phyloP scores from a whole-genome alignment of 2,888 invertebrate genomes.

The Leptinotarsa juncta region DNA sequence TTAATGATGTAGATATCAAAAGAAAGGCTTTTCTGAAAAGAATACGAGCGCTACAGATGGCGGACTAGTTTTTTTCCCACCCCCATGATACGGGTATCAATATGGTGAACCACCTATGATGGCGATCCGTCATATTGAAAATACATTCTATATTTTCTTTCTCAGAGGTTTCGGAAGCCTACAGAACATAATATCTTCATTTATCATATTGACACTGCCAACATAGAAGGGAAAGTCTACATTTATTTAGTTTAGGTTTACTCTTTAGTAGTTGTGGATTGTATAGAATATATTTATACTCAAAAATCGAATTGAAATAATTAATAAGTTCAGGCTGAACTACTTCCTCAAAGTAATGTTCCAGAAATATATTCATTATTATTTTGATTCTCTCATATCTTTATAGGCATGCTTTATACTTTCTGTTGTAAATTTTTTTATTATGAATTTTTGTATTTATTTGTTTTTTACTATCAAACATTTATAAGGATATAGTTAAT shows the following conservation, averaged over 20 bases:
- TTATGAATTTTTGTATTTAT: slow-evolving; percentile 43
- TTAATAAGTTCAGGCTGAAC: neutral
- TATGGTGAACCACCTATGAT: too few relatives aligned
- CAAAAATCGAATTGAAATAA: neutral
- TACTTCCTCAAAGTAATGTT: neutral
- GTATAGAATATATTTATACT: neutral
- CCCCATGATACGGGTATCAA: too few relatives aligned
- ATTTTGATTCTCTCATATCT: neutral
- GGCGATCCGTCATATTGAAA: too few relatives aligned
- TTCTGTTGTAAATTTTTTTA: slow-evolving; percentile 44
- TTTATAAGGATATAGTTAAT: slow-evolving; percentile 6
- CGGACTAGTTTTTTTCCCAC: too few relatives aligned
- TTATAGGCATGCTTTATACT: slow-evolving; percentile 37
- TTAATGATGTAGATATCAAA: too few relatives aligned
- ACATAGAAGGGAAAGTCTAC: neutral
- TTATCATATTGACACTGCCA: neutral
- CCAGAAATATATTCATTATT: neutral
- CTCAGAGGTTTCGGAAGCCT: too few relatives aligned
- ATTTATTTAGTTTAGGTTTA: neutral
- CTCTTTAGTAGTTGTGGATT: neutral
- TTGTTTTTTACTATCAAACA: slow-evolving; percentile 34
- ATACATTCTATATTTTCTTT: too few relatives aligned
- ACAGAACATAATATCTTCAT: too few relatives aligned
- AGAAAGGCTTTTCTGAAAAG: too few relatives aligned
- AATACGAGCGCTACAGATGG: too few relatives aligned